phyloP scores from a whole-genome alignment of 2,888 invertebrate species.

The Phanerotoma sp. region DNA sequence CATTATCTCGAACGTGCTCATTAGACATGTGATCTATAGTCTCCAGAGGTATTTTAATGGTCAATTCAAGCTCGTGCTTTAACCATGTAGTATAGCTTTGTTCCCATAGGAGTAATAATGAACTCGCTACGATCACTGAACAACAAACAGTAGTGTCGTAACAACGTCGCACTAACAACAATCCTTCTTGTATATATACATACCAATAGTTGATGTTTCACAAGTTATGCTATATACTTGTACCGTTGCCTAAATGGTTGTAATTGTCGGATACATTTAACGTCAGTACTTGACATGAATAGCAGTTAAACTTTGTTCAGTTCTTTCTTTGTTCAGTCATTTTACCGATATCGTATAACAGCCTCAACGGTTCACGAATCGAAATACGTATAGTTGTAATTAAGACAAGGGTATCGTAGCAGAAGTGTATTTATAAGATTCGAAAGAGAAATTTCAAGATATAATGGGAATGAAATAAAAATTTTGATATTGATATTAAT shows the following conservation, averaged over 20 bases:
- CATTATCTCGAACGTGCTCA: slow-evolving; percentile 7
- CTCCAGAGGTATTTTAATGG: slow-evolving; percentile 8
- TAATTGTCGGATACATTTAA: no score
- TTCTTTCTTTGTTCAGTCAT: no score
- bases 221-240: not conserved
- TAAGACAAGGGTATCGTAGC: no score
- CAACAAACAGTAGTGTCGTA: slow-evolving; percentile 34
- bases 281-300: no score
- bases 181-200: slow-evolving; percentile 1
- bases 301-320: not conserved
- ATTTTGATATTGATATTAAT: no score
- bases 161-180: not conserved
- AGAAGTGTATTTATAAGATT: no score
- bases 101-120: slow-evolving; percentile 46
- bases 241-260: not conserved
- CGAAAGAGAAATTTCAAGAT: no score
- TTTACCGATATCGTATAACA: no score
- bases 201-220: slow-evolving; percentile 1
- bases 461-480: no score
- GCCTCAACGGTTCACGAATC: no score
- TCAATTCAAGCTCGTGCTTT: slow-evolving; percentile 1
- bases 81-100: slow-evolving; percentile 1
- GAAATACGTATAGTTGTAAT: no score
- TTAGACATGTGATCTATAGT: slow-evolving; percentile 9
- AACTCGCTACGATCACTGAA: slow-evolving; percentile 44